Evolutionary conservation across 2,113 vertebrate genomes (phyloP).

Genomic region (Charadrius vociferus): DNA sequence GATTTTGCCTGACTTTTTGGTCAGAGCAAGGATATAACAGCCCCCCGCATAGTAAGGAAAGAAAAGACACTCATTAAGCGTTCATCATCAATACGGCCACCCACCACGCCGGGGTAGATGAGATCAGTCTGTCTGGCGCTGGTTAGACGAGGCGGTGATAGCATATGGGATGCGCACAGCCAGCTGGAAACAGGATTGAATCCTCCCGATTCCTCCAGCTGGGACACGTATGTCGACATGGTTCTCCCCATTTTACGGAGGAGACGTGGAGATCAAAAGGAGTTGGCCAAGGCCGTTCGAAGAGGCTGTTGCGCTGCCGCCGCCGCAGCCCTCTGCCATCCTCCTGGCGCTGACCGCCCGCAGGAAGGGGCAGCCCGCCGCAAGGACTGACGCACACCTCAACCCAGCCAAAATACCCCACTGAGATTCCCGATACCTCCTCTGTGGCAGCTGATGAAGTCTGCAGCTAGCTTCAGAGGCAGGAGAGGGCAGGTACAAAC

Average conservation of each 20-base stretch:
- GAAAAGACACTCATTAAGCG: background rate
- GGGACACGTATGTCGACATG: background rate
- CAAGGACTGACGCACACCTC: background rate
- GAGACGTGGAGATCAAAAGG: background rate
- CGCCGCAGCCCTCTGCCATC: background rate
- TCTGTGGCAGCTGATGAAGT: background rate
- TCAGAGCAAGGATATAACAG: background rate
- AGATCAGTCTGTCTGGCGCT: background rate
- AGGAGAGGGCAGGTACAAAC: background rate
- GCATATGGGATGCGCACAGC: background rate
- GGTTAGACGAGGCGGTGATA: background rate
- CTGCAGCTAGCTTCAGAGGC: background rate
- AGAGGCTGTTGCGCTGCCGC: background rate
- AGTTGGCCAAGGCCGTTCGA: background rate
- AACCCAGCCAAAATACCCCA: background rate
- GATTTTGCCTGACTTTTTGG: background rate
- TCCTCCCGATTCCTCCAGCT: background rate
- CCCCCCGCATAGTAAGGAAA: background rate
- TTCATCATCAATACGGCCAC: background rate
- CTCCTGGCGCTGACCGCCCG: background rate
- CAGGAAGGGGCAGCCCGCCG: background rate
- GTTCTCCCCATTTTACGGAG: background rate
- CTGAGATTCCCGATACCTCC: background rate
- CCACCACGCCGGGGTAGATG: constrained; percentile 5
- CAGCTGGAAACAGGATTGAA: background rate